Conservation (phyloP, 2,113 vertebrate genomes). For the Strix uralensis region DNA sequence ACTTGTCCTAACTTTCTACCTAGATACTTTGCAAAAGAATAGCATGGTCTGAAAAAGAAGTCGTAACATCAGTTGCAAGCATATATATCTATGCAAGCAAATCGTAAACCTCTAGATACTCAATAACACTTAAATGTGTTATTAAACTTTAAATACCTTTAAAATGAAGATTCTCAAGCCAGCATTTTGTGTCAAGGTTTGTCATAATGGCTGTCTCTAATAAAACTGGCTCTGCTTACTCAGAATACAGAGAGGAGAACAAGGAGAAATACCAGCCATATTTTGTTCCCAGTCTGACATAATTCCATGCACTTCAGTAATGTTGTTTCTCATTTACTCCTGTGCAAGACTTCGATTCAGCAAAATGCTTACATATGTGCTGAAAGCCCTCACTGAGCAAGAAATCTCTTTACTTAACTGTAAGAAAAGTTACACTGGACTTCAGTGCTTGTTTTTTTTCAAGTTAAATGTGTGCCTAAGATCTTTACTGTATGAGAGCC, state of each 20-base stretch:
- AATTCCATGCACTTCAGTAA: background rate
- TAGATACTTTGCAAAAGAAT: background rate
- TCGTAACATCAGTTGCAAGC: background rate
- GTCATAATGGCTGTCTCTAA: background rate
- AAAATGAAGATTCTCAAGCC: background rate
- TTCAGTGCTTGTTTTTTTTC: background rate
- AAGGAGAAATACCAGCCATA: background rate
- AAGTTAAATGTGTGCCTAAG: background rate
- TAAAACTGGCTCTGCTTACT: background rate
- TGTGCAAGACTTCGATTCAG: background rate
- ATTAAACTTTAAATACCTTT: background rate
- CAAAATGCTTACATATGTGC: background rate
- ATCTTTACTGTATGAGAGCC: background rate
- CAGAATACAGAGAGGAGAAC: background rate
- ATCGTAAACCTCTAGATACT: background rate
- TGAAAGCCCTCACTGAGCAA: background rate
- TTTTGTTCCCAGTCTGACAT: background rate
- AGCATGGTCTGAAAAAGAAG: background rate
- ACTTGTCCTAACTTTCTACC: background rate
- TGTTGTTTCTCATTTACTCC: background rate
- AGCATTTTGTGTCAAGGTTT: background rate
- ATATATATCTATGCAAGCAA: background rate
- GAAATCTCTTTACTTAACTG: conserved; percentile 4
- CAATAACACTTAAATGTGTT: background rate
- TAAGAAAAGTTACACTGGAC: background rate